Conservation (phyloP, 2,113 vertebrate species). For the Microtus montanus region DNA sequence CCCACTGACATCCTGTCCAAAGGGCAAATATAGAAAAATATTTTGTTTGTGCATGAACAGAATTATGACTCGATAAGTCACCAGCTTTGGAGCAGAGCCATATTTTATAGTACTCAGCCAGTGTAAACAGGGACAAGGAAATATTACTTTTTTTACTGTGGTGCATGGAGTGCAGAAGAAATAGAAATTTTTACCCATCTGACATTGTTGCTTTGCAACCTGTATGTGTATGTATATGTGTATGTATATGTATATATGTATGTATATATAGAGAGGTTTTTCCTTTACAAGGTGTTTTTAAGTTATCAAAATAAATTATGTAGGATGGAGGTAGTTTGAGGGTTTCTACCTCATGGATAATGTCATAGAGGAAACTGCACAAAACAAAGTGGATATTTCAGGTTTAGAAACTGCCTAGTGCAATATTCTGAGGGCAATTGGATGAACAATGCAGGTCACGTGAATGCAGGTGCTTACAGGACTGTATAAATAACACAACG, state of each 20-base stretch:
- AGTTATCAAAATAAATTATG: constrained; percentile 51
- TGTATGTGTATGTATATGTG: too few relatives aligned
- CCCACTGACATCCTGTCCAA: constrained; percentile 6
- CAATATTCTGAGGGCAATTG: neutral
- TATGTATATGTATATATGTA: neutral
- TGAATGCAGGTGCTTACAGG: neutral
- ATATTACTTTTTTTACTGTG: constrained; percentile 50
- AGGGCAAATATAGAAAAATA: constrained; percentile 33
- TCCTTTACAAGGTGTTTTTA: constrained; percentile 30
- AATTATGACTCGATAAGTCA: constrained; percentile 56
- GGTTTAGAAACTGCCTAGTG: neutral
- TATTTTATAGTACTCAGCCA: constrained; percentile 41
- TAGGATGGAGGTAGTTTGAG: neutral
- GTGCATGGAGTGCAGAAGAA: constrained; percentile 28
- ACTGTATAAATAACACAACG: neutral
- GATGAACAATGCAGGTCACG: neutral
- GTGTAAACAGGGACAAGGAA: constrained; percentile 57
- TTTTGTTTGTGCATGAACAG: constrained; percentile 49
- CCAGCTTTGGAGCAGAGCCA: constrained; percentile 40
- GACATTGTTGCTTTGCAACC: neutral
- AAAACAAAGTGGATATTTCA: constrained; percentile 27
- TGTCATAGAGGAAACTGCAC: neutral
- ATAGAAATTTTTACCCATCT: constrained; percentile 49
- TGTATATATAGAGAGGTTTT: neutral
- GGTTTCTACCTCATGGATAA: neutral